Base-by-base conservation (phyloP, 2,888 invertebrate genomes). In the Microctonus hyperodae region DNA sequence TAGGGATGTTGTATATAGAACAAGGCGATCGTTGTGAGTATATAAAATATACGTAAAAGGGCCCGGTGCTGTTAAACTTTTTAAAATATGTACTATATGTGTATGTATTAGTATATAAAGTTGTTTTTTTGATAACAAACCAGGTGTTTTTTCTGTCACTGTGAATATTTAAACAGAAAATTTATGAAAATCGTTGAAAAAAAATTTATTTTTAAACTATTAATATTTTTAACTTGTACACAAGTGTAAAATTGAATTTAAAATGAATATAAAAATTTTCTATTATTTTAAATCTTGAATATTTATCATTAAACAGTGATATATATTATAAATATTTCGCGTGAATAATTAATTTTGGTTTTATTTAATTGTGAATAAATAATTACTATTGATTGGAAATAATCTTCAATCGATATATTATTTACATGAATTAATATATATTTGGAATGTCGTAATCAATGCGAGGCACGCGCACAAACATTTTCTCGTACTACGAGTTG, bases 401-500 rank as follows among this genome's bases (percentile, higher is more conserved):
- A 44, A 44, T 20, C 7, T 44, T 16, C 44, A 16, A 44, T 44
- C 44, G 44, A 44, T 44, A 44, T 44, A n/a, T 20, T n/a, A 16
- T 4, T n/a, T 37, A 37, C 37, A 37, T 2, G 37, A 13, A 13
- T n/a, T 4, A 37, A 44, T 16, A 20, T 20, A 16, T 44, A 1
- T 44, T 44, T 44, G 16, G 16, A 44, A 57, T 56, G 57, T 57
- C 57, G 57, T 40, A 55, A 55, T 48, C 25, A 58, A 58, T 33
- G n/a, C 35, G 40, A 25, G 35, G 53, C 48, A 20, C 33, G 59
- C 35, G 25, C 53, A 23, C 28, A 25, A 53, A 44, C 59, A 25
- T 37, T 59, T 51, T 33, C 51, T 60, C 60, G 31, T 53, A 67
- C 67, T 58, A 67, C 61, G 65, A 55, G 60, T 53, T 48, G 61